Conservation (phyloP, 2,113 vertebrate genomes). For the Lophochroa leadbeateri region DNA sequence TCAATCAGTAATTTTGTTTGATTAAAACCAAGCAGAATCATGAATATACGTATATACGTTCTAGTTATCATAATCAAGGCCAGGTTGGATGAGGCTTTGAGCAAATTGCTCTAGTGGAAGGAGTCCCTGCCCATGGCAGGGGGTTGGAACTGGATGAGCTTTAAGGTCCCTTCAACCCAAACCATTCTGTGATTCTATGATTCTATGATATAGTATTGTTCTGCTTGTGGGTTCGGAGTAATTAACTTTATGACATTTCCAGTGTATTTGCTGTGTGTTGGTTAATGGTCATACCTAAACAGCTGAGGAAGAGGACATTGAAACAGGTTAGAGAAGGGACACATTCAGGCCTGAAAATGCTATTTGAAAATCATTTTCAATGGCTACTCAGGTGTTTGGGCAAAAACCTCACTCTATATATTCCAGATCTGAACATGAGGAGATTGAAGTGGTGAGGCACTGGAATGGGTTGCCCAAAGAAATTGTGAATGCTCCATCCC, state of each 20-base stretch:
- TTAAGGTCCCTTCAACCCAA: neutral
- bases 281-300: neutral
- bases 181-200: neutral
- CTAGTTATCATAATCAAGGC: neutral
- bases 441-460: neutral
- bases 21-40: neutral
- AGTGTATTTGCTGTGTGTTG: neutral
- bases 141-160: neutral
- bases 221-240: accelerated
- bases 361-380: neutral
- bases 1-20: neutral
- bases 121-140: neutral
- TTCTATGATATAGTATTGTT: neutral
- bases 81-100: neutral
- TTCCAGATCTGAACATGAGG: neutral
- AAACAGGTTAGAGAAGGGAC: neutral
- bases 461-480: too few species aligned
- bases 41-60: neutral
- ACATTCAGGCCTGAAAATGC: neutral
- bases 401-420: neutral
- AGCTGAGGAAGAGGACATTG: neutral
- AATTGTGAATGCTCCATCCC: too few species aligned
- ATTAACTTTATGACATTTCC: neutral
- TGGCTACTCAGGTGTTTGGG: neutral
- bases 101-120: neutral